Percentiles rank a stretch among this genome's conserved stretches.
Evolutionary conservation across 2,888 invertebrate genomes (phyloP).

Genomic region (Acheta domesticus): DNA sequence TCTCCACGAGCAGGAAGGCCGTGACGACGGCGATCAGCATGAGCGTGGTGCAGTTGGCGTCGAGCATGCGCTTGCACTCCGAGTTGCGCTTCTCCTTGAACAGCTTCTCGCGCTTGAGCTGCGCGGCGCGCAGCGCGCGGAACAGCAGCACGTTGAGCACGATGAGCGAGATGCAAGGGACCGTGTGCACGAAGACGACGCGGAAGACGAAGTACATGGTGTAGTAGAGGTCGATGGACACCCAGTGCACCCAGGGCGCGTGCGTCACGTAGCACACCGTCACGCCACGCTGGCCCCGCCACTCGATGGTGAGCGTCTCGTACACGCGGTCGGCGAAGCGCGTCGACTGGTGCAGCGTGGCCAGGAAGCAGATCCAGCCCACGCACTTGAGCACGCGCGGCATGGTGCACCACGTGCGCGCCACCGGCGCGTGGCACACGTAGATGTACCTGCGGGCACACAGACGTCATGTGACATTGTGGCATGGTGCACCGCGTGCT

Average conservation of each 20-base stretch:
- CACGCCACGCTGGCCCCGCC: conserved; percentile 57
- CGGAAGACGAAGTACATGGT: conserved; percentile 80
- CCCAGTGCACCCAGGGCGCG: conserved; percentile 68
- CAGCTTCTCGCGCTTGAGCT: conserved; percentile 70
- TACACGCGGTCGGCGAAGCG: conserved; percentile 73
- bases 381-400: conserved; percentile 75
- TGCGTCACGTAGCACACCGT: conserved; percentile 61
- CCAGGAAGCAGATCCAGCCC: conserved; percentile 71
- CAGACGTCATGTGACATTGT: conserved; percentile 36
- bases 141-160: conserved; percentile 85
- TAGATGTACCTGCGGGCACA: conserved; percentile 69
- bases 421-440: conserved; percentile 87
- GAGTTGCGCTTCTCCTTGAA: conserved; percentile 64
- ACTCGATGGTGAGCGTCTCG: conserved; percentile 60
- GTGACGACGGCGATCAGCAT: conserved; percentile 86
- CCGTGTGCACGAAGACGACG: conserved; percentile 84
- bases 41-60: conserved; percentile 79
- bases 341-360: conserved; percentile 78
- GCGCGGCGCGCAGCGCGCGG: conserved; percentile 78
- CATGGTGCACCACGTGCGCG: conserved; percentile 71
- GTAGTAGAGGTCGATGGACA: conserved; percentile 74
- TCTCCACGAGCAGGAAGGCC: conserved; percentile 77
- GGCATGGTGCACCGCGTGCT: conserved; percentile 70
- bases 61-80: conserved; percentile 73
- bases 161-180: conserved; percentile 85